Evolutionary conservation across 2,113 vertebrate species (phyloP).

Genomic region (Apistogramma diplotaenia): DNA sequence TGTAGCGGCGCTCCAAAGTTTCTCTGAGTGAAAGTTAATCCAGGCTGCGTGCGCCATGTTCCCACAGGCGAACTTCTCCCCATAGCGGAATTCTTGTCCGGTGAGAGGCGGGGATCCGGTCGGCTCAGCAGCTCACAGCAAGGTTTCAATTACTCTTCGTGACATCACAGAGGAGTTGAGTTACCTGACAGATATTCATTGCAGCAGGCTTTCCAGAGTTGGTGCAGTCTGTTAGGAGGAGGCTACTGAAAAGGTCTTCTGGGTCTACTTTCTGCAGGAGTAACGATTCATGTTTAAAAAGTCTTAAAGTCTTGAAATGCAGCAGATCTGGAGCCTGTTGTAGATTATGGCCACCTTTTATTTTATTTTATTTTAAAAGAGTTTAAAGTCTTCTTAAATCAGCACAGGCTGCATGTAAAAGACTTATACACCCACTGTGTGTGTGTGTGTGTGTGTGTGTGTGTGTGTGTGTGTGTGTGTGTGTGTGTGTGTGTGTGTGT

Average conservation of each 20-base stretch:
- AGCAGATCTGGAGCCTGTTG: background rate
- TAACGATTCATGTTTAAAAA: background rate
- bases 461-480: too few species aligned
- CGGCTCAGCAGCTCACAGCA: constrained; percentile 47
- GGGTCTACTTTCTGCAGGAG: background rate
- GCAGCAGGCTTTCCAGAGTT: background rate
- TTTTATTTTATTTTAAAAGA: too few species aligned
- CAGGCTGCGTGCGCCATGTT: constrained; percentile 75
- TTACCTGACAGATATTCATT: constrained; percentile 62
- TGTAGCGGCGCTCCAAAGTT: background rate
- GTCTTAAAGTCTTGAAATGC: too few species aligned
- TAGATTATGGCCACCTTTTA: background rate
- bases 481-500: too few species aligned
- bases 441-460: too few species aligned
- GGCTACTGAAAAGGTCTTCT: background rate
- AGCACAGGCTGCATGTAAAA: background rate
- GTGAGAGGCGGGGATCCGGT: constrained; percentile 75
- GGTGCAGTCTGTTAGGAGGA: background rate
- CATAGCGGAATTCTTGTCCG: constrained; percentile 65
- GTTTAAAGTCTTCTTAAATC: background rate
- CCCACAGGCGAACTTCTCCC: constrained; percentile 61
- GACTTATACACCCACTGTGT: background rate
- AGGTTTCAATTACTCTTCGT: constrained; percentile 64
- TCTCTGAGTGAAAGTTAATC: constrained; percentile 49
- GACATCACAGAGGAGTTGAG: constrained; percentile 75